These are phyloP conservation scores for Hofmannophila pseudospretella DNA, from an alignment of 2,888 invertebrate species.

Conservation along the genomic window DNA sequence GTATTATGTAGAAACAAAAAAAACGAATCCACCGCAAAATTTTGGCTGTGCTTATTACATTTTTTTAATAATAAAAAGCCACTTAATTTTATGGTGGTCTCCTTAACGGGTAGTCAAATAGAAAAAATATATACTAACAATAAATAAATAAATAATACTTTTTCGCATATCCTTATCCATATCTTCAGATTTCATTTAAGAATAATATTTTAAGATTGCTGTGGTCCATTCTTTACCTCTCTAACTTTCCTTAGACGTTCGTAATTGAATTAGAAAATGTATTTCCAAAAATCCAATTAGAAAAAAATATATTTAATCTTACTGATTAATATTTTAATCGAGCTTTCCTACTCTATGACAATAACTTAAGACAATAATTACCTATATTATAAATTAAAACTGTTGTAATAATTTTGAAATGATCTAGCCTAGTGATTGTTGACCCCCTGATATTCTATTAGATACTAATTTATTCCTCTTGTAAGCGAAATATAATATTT, in stretches of 20 bases:
- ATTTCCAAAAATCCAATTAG: constrained; percentile 19
- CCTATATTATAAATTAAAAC: constrained; percentile 17
- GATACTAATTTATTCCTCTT: constrained; percentile 8
- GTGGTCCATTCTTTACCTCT: constrained; percentile 55
- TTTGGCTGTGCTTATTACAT: constrained; percentile 70
- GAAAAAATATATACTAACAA: constrained; percentile 1
- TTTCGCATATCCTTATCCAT: constrained; percentile 33
- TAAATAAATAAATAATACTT: constrained; percentile 16
- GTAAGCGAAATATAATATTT: constrained; percentile 1
- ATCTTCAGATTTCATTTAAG: constrained; percentile 14
- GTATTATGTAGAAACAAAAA: constrained; percentile 38
- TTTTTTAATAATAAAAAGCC: constrained; percentile 35
- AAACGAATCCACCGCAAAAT: constrained; percentile 63
- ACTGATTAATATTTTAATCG: constrained; percentile 46
- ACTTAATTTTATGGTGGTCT: constrained; percentile 43
- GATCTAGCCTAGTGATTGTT: constrained; percentile 14
- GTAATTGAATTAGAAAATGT: constrained; percentile 21
- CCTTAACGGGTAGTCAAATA: constrained; percentile 17
- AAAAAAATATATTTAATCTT: constrained; percentile 12
- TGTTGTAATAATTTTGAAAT: constrained; percentile 9
- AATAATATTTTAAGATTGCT: constrained; percentile 31
- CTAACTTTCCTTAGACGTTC: constrained; percentile 29
- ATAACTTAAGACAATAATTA: constrained; percentile 61
- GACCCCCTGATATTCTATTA: constrained; percentile 11
- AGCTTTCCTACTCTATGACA: constrained; percentile 68